Conservation (phyloP, 2,113 vertebrate genomes). For the Clarias macrocephalus region DNA sequence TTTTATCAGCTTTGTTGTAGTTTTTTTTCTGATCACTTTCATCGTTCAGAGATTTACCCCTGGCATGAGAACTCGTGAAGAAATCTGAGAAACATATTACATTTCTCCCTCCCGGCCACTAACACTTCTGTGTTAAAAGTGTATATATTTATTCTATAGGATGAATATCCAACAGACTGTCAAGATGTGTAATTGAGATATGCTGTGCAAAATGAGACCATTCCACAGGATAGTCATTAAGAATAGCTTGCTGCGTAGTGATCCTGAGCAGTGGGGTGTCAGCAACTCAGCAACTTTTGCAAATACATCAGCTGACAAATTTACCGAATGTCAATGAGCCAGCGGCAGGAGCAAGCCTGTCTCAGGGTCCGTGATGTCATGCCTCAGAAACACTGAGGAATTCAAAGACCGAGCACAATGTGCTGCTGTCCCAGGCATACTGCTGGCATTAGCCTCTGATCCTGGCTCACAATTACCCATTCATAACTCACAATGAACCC, state of each 20-base stretch:
- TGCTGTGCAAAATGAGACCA: slow-evolving; percentile 1
- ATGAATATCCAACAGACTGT: background rate
- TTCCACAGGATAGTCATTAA: background rate
- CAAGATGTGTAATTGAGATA: background rate
- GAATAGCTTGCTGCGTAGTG: background rate
- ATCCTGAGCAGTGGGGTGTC: background rate
- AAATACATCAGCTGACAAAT: slow-evolving; percentile 19
- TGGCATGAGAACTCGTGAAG: background rate
- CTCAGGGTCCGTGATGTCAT: slow-evolving; percentile 31
- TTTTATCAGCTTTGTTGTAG: background rate
- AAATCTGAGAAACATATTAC: background rate
- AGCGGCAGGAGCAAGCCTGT: slow-evolving; percentile 30
- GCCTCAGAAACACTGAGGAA: slow-evolving; percentile 40
- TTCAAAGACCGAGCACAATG: slow-evolving; percentile 37
- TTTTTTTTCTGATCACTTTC: background rate
- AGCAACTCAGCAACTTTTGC: slow-evolving; percentile 8
- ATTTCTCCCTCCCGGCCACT: background rate
- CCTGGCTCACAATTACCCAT: slow-evolving; percentile 10
- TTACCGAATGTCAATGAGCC: slow-evolving; percentile 23
- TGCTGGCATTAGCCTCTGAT: slow-evolving; percentile 6
- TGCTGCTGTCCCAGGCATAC: background rate
- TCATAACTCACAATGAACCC: background rate
- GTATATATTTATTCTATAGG: background rate
- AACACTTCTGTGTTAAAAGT: background rate
- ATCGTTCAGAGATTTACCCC: background rate